Evolutionary conservation across 2,797 vertebrate genomes (phyloP).

Genomic region (Siniperca scherzeri): DNA sequence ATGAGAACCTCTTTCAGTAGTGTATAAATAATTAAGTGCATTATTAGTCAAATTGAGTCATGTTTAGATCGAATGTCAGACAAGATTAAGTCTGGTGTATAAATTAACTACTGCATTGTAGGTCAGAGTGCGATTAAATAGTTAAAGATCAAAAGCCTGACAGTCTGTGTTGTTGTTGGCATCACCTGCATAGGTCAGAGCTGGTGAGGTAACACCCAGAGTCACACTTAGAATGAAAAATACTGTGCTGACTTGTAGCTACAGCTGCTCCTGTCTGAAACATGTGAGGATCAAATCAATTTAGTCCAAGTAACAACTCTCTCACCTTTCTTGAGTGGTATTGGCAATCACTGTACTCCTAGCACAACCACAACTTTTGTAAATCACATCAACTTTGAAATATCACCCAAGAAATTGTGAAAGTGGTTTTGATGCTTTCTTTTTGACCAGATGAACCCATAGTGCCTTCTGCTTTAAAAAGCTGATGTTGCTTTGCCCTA

Average conservation of each 20-base stretch:
- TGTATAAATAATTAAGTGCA: constrained; percentile 13
- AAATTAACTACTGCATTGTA: constrained; percentile 9
- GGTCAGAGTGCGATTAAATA: background rate
- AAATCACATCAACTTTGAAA: no score
- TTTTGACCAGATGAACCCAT: constrained; percentile 5
- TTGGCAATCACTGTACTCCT: constrained; percentile 2
- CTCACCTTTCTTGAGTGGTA: constrained; percentile 32
- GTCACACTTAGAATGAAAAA: constrained; percentile 42
- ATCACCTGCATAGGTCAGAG: constrained; percentile 45
- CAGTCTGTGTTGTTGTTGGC: constrained; percentile 26
- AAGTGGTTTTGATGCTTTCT: constrained; percentile 34
- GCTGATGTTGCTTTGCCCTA: background rate
- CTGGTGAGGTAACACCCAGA: constrained; percentile 48
- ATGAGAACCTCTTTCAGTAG: background rate
- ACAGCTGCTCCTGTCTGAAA: constrained; percentile 35
- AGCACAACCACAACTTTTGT: constrained; percentile 3
- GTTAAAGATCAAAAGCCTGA: constrained; percentile 40
- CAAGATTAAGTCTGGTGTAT: constrained; percentile 9
- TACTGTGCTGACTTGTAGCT: constrained; percentile 23
- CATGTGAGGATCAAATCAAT: constrained; percentile 50
- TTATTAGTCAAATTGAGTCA: background rate
- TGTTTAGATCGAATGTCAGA: constrained; percentile 14
- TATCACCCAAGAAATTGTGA: constrained; percentile 37
- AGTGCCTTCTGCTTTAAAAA: background rate
- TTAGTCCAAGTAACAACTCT: constrained; percentile 29